phyloP scores from a whole-genome alignment of 2,113 vertebrate genomes.

The Lontra canadensis region DNA sequence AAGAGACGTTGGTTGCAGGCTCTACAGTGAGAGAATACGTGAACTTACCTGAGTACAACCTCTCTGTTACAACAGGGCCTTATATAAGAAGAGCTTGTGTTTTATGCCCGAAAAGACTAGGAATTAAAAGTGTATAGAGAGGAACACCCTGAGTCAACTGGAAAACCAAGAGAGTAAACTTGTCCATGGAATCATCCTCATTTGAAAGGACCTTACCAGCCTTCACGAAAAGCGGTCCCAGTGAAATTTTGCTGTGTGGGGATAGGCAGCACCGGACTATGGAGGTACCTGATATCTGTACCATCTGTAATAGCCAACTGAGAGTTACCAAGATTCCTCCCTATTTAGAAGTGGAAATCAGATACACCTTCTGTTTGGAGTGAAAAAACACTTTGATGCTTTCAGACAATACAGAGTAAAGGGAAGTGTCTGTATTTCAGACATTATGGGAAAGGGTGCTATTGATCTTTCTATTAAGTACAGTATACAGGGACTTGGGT shows the following conservation, averaged over 20 bases:
- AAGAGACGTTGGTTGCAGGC: not conserved
- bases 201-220: not conserved
- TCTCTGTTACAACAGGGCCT: not conserved
- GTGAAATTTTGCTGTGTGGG: not conserved
- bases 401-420: conserved; percentile 13
- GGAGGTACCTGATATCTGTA: not conserved
- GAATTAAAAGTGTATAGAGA: not conserved
- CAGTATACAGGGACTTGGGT: not conserved
- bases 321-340: not conserved
- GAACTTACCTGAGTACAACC: not conserved
- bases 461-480: conserved; percentile 22
- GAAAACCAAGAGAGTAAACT: not conserved
- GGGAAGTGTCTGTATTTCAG: conserved; percentile 34
- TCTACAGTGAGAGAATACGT: not conserved
- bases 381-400: conserved; percentile 5
- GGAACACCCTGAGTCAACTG: not conserved
- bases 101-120: not conserved
- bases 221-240: not conserved
- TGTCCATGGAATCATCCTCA: not conserved
- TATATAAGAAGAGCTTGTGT: not conserved
- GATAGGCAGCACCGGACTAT: not conserved
- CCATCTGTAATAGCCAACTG: not conserved
- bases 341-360: conserved; percentile 2
- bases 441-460: not conserved
- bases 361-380: conserved; percentile 9